Evolutionary conservation across 2,888 invertebrate genomes (phyloP).

Genomic region (Leptinotarsa rubiginosa): DNA sequence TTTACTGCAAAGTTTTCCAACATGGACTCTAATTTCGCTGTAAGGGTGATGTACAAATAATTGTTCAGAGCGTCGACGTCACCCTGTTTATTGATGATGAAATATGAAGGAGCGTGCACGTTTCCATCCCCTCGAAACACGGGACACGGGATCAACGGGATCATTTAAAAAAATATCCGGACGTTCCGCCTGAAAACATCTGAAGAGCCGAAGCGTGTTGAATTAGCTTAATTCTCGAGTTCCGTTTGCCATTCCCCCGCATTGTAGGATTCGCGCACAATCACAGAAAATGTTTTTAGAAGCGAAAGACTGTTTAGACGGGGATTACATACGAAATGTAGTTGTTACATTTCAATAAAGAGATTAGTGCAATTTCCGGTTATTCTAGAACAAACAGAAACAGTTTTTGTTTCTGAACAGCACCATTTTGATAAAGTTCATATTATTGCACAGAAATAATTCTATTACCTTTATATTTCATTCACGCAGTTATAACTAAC

Average conservation of each 20-base stretch:
- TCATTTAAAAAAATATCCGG: constrained; percentile 45
- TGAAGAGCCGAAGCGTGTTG: constrained; percentile 44
- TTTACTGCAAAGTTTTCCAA: too few relatives aligned
- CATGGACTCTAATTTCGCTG: too few relatives aligned
- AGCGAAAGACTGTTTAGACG: constrained; percentile 11
- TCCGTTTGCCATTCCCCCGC: constrained; percentile 42
- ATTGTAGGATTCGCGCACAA: constrained; percentile 13
- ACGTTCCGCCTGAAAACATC: constrained; percentile 32
- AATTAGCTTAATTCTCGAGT: constrained; percentile 41
- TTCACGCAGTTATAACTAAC: too few relatives aligned
- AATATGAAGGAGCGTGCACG: constrained; percentile 7
- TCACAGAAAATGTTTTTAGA: constrained; percentile 12
- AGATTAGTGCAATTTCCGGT: constrained; percentile 13
- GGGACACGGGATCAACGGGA: constrained; percentile 34
- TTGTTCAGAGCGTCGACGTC: background rate
- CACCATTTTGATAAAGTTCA: too few relatives aligned
- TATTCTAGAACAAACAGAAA: background rate
- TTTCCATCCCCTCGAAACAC: constrained; percentile 18
- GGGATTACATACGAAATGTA: background rate
- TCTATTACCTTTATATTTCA: too few relatives aligned
- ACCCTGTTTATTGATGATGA: constrained; percentile 6
- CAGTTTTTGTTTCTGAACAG: background rate
- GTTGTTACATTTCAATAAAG: constrained; percentile 17
- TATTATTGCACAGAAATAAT: background rate
- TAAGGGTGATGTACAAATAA: too few relatives aligned